Percentiles rank a stretch among this genome's conserved stretches.
phyloP scores from a whole-genome alignment of 2,888 invertebrate genomes.

The Cataglyphis rosenhaueri region DNA sequence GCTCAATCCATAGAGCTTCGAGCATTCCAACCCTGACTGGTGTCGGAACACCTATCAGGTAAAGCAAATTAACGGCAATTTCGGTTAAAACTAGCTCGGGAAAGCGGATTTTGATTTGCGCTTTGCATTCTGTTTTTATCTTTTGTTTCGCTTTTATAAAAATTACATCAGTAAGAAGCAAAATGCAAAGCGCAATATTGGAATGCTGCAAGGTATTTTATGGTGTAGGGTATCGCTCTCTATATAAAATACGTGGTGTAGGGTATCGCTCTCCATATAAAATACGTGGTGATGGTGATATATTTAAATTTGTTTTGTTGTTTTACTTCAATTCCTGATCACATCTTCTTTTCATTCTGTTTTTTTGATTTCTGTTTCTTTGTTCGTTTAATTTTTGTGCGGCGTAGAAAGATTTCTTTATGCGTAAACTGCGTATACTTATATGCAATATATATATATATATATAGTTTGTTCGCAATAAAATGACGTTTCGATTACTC shows the following conservation, averaged over 20 bases:
- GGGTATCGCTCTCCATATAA: background rate
- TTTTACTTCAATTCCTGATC: background rate
- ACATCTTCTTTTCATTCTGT: background rate
- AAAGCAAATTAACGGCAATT: conserved; percentile 84
- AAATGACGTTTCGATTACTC: conserved; percentile 71
- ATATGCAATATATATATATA: background rate
- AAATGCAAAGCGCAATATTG: conserved; percentile 13
- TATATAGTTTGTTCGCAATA: conserved; percentile 3
- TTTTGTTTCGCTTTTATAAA: background rate
- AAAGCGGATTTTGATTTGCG: conserved; percentile 8
- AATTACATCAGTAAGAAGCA: background rate
- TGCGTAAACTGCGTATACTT: background rate
- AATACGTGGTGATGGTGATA: conserved; percentile 8
- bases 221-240: conserved; percentile 1
- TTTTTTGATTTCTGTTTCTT: background rate
- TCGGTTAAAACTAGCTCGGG: conserved; percentile 11
- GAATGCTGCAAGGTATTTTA: conserved; percentile 4
- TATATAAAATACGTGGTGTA: background rate
- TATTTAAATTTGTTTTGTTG: conserved; percentile 12
- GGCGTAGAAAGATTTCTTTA: background rate
- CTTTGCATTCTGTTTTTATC: background rate
- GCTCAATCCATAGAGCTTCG: conserved; percentile 95
- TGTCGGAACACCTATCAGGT: conserved; percentile 91
- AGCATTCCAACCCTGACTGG: conserved; percentile 95
- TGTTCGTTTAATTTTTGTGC: background rate